A percentile compares a stretch with the other conserved stretches of the same genome.
phyloP scores from a whole-genome alignment of 1,140 invertebrate species.

The Meteorus sp. region DNA sequence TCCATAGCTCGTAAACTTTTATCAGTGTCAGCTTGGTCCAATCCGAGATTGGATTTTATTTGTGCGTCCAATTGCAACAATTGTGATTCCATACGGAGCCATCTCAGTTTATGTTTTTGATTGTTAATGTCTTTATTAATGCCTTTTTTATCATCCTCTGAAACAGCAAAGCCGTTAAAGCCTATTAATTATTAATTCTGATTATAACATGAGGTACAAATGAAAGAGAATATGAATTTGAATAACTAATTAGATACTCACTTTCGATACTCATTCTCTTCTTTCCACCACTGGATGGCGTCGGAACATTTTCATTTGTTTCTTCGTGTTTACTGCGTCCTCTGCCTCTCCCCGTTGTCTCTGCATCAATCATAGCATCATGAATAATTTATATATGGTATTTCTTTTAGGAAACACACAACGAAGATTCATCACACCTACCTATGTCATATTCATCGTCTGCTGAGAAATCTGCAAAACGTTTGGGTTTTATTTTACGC shows the following conservation, averaged over 20 bases:
- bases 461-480: slow-evolving; percentile 55
- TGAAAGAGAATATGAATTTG: neutral
- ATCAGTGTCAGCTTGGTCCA: slow-evolving; percentile 69
- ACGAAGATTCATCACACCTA: no score
- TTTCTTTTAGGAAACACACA: no score
- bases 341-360: slow-evolving; percentile 46
- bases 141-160: slow-evolving; percentile 60
- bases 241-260: slow-evolving; percentile 42
- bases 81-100: slow-evolving; percentile 70
- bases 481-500: slow-evolving; percentile 74
- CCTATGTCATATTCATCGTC: slow-evolving; percentile 44
- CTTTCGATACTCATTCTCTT: slow-evolving; percentile 47
- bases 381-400: neutral
- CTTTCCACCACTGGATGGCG: slow-evolving; percentile 39
- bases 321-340: slow-evolving; percentile 51
- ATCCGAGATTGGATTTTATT: slow-evolving; percentile 69
- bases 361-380: slow-evolving; percentile 31
- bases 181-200: neutral
- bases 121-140: slow-evolving; percentile 44
- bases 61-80: slow-evolving; percentile 73
- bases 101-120: slow-evolving; percentile 55
- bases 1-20: slow-evolving; percentile 65
- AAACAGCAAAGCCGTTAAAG: slow-evolving; percentile 27
- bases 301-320: slow-evolving; percentile 44
- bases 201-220: neutral